Evolutionary conservation across 2,113 vertebrate species (phyloP).

Genomic region (Crotalus helleri): DNA sequence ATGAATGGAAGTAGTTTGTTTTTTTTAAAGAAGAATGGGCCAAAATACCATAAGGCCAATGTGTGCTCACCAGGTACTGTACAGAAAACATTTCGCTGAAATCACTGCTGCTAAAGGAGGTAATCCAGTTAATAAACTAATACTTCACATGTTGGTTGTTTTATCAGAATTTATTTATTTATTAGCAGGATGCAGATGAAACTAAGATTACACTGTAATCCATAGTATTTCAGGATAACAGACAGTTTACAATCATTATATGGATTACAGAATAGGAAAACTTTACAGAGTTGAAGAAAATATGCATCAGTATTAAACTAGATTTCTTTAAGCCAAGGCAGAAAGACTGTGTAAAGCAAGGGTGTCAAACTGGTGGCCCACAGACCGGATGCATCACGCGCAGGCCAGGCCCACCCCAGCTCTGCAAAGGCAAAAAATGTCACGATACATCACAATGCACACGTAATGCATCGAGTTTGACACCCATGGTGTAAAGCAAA

Average conservation of each 20-base stretch:
- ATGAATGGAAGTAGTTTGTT: not conserved
- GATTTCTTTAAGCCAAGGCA: not conserved
- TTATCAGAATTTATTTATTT: not conserved
- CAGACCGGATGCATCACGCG: too few species aligned
- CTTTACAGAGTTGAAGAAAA: not conserved
- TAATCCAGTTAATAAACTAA: not conserved
- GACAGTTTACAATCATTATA: not conserved
- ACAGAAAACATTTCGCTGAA: not conserved
- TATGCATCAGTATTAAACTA: not conserved
- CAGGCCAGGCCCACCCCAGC: too few species aligned
- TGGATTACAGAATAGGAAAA: not conserved
- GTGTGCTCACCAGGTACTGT: not conserved
- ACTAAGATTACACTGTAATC: not conserved
- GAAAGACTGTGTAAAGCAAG: not conserved
- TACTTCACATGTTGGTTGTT: not conserved
- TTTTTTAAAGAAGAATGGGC: not conserved
- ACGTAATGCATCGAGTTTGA: too few species aligned
- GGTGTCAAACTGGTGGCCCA: too few species aligned
- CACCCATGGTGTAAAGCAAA: not conserved
- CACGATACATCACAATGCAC: too few species aligned
- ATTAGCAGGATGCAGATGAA: not conserved
- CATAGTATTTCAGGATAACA: not conserved
- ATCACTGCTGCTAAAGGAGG: not conserved
- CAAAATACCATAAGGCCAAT: not conserved
- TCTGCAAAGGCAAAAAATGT: too few species aligned